Evolutionary conservation across 2,888 invertebrate genomes (phyloP).

Genomic region (Cabera pusaria): DNA sequence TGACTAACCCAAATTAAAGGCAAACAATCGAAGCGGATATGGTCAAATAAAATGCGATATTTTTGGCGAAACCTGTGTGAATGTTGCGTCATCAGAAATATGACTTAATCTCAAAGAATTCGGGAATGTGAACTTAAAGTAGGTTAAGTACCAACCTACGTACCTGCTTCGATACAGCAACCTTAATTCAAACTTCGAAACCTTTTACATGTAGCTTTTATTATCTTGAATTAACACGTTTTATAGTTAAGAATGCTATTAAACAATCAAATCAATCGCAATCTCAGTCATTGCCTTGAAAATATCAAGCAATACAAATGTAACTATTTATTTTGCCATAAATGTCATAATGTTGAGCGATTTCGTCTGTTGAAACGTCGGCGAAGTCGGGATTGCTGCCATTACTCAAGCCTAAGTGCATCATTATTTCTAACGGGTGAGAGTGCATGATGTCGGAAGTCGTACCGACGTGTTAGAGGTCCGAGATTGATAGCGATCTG

Average conservation of each 20-base stretch:
- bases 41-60: conserved; percentile 21
- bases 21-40: conserved; percentile 42
- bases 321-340: conserved; percentile 19
- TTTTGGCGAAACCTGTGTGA: conserved; percentile 15
- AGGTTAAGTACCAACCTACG: conserved; percentile 24
- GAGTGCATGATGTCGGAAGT: conserved; percentile 56
- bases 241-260: conserved; percentile 20
- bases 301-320: conserved; percentile 23
- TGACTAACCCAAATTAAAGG: conserved; percentile 43
- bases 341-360: conserved; percentile 18
- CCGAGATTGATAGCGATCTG: conserved; percentile 63
- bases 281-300: conserved; percentile 17
- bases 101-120: conserved; percentile 31
- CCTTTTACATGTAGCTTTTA: conserved; percentile 18
- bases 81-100: conserved; percentile 20
- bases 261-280: conserved; percentile 24
- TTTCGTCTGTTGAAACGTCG: conserved; percentile 23
- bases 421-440: conserved; percentile 37
- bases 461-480: conserved; percentile 48
- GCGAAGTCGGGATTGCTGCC: conserved; percentile 26
- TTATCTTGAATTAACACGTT: conserved; percentile 17
- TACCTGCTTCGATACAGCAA: conserved; percentile 19
- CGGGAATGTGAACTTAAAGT: conserved; percentile 16
- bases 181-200: conserved; percentile 14
- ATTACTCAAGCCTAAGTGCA: conserved; percentile 33